A percentile compares a stretch with the other conserved stretches of the same genome.
These are phyloP conservation scores for Drosophila subsilvestris DNA, from an alignment of 2,888 invertebrate species.

Conservation along the genomic window DNA sequence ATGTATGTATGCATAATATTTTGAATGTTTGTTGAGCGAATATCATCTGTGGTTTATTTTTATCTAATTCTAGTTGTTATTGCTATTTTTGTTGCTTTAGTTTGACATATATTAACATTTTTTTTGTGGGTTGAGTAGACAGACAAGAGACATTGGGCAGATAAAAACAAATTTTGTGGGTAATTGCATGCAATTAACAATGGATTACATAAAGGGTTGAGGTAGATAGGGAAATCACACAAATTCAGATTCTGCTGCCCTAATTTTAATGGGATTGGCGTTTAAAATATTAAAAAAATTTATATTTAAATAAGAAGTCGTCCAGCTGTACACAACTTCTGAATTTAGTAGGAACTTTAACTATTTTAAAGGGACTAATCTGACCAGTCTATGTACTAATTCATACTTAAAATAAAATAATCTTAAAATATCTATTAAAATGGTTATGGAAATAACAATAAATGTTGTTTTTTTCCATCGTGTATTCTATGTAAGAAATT, in stretches of 20 bases:
- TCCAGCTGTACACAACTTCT: no score
- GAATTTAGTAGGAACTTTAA: no score
- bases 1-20: slow-evolving; percentile 7
- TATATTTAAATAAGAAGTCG: not conserved
- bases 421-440: no score
- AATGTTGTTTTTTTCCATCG: no score
- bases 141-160: slow-evolving; percentile 20
- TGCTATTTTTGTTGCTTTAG: slow-evolving; percentile 15
- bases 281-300: not conserved
- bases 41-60: slow-evolving; percentile 66
- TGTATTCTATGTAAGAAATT: no score
- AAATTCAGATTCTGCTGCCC: not conserved
- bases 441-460: no score
- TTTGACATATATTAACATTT: slow-evolving; percentile 65
- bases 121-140: slow-evolving; percentile 41
- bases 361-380: no score
- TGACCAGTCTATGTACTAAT: no score
- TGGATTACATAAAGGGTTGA: slow-evolving; percentile 13
- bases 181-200: slow-evolving; percentile 50
- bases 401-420: no score
- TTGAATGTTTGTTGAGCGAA: slow-evolving; percentile 17
- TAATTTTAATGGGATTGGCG: no score
- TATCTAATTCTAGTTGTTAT: slow-evolving; percentile 47
- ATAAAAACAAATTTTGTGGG: slow-evolving; percentile 54
- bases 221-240: not conserved